Evolutionary conservation across 2,113 vertebrate species (phyloP).

Genomic region (Ariopsis seemanni): DNA sequence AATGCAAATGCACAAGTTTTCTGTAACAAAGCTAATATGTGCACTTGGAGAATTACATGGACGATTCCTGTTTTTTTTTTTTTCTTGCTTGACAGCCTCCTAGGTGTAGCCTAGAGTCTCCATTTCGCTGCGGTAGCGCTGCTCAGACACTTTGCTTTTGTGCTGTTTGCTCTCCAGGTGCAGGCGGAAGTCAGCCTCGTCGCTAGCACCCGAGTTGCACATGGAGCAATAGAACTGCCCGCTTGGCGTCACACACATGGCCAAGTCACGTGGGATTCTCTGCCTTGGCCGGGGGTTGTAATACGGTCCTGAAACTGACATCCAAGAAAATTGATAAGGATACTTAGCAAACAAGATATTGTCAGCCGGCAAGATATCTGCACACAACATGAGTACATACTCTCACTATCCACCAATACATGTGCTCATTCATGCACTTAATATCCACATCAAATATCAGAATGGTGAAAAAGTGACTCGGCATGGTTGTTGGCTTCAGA

Average conservation of each 20-base stretch:
- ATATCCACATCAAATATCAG: neutral
- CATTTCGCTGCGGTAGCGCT: slow-evolving; percentile 94
- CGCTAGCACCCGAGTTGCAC: slow-evolving; percentile 93
- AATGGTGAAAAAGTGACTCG: neutral
- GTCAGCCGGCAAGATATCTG: neutral
- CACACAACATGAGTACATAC: neutral
- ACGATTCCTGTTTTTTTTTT: neutral
- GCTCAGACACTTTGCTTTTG: slow-evolving; percentile 94
- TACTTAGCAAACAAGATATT: neutral
- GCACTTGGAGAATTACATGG: slow-evolving; percentile 38
- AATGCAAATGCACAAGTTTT: neutral
- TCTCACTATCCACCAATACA: neutral
- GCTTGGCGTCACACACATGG: slow-evolving; percentile 97
- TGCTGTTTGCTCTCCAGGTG: slow-evolving; percentile 98
- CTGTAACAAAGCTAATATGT: slow-evolving; percentile 6
- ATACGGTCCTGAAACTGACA: slow-evolving; percentile 82
- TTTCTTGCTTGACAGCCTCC: slow-evolving; percentile 10
- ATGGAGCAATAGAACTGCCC: slow-evolving; percentile 99
- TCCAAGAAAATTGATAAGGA: neutral
- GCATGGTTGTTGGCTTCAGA: neutral
- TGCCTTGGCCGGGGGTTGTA: slow-evolving; percentile 93
- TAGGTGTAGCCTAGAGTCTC: slow-evolving; percentile 95
- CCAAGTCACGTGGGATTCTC: slow-evolving; percentile 92
- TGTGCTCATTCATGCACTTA: neutral
- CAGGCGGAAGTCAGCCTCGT: slow-evolving; percentile 92